Conservation (phyloP, 2,888 invertebrate genomes). For the Drosophila seclusa region DNA sequence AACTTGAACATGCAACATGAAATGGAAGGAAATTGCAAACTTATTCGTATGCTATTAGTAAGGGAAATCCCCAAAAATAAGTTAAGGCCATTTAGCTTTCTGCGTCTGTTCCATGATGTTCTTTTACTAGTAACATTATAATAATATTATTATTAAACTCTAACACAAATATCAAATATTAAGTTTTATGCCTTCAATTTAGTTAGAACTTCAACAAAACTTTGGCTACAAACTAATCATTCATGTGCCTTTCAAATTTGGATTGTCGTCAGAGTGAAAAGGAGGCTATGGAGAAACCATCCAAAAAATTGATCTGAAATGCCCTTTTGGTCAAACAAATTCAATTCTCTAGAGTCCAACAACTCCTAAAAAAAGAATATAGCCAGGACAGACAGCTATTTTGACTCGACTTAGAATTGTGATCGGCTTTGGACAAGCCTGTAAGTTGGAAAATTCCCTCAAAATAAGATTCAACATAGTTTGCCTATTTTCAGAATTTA, state of each 20-base stretch:
- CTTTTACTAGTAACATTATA: neutral
- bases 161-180: neutral
- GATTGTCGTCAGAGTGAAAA: neutral
- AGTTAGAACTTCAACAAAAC: neutral
- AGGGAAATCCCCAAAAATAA: neutral
- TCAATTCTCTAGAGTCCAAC: neutral
- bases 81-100: neutral
- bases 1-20: neutral
- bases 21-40: neutral
- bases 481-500: neutral
- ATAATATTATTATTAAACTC: neutral
- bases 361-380: neutral
- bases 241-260: neutral
- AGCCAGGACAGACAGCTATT: neutral
- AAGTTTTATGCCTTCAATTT: too few species aligned
- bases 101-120: neutral
- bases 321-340: neutral
- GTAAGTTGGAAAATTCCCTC: constrained; percentile 8
- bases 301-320: fast-evolving
- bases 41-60: neutral
- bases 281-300: neutral
- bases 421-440: neutral
- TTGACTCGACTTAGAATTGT: neutral
- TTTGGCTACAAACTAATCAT: neutral
- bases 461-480: neutral